Conservation (phyloP, 2,797 vertebrate genomes). For the Pseudochromis fuscus region DNA sequence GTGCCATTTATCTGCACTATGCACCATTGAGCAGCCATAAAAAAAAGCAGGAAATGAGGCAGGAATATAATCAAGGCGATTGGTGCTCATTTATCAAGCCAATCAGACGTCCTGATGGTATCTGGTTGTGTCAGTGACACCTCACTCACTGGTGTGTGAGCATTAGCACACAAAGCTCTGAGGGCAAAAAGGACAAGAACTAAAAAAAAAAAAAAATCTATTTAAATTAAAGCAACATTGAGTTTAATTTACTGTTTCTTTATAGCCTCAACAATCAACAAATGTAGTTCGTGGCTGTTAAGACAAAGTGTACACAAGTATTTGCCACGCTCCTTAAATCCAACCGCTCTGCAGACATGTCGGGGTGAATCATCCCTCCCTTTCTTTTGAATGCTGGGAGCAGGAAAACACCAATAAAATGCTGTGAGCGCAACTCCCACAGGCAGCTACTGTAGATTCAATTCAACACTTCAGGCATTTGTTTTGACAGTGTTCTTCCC, state of each 20-base stretch:
- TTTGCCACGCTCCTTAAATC: conserved; percentile 17
- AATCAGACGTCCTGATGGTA: conserved; percentile 63
- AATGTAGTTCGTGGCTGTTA: background rate
- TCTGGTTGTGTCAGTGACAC: conserved; percentile 37
- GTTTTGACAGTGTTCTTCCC: conserved; percentile 60
- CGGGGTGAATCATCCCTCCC: conserved; percentile 48
- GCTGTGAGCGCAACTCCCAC: conserved; percentile 63
- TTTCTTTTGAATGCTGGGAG: conserved; percentile 44
- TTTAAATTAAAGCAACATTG: background rate
- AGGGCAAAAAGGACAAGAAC: conserved; percentile 25
- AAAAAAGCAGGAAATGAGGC: conserved; percentile 79
- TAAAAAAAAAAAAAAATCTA: too few species aligned
- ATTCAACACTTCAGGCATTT: conserved; percentile 64
- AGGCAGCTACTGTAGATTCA: conserved; percentile 55
- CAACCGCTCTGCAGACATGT: conserved; percentile 35
- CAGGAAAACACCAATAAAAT: conserved; percentile 57
- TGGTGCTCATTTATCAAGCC: conserved; percentile 68
- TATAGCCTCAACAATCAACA: too few species aligned
- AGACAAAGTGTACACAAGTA: background rate
- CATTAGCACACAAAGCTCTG: background rate
- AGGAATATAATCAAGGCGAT: conserved; percentile 75
- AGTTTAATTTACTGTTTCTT: too few species aligned
- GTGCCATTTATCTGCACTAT: conserved; percentile 67
- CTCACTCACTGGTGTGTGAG: conserved; percentile 14
- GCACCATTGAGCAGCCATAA: conserved; percentile 75